phyloP scores from a whole-genome alignment of 1,140 invertebrate species.

The Andrena cerasifolii region DNA sequence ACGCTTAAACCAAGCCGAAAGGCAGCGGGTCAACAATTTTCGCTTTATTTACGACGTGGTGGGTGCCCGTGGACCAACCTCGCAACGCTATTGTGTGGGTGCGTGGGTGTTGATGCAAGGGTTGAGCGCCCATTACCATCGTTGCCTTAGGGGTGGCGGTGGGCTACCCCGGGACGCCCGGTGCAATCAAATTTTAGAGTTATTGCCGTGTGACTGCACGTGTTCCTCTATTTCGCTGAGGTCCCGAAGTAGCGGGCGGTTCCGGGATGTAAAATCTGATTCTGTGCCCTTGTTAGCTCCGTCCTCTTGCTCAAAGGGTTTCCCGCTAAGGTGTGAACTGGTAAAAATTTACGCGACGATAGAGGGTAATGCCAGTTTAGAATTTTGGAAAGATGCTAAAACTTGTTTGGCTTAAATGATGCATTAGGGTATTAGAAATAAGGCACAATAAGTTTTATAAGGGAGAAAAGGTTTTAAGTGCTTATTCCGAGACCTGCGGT shows the following conservation, averaged over 20 bases:
- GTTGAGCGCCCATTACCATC: conserved; percentile 77
- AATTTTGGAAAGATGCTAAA: too few relatives aligned
- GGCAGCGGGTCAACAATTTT: conserved; percentile 76
- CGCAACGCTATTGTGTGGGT: conserved; percentile 4
- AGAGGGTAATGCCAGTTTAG: too few relatives aligned
- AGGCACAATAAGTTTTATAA: too few relatives aligned
- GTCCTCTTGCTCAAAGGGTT: not conserved
- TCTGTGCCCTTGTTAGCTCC: conserved; percentile 7
- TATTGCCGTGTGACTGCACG: conserved; percentile 71
- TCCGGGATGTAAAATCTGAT: conserved; percentile 22
- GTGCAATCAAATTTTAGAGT: conserved; percentile 80
- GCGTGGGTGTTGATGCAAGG: conserved; percentile 74
- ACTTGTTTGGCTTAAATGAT: too few relatives aligned
- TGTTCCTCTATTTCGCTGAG: conserved; percentile 31
- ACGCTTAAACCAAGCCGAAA: conserved; percentile 72
- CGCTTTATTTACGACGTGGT: conserved; percentile 78
- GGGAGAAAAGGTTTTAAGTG: too few relatives aligned
- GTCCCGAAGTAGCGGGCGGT: conserved; percentile 28
- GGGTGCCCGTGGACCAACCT: conserved; percentile 32
- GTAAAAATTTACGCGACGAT: conserved; percentile 26
- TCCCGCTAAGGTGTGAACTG: not conserved
- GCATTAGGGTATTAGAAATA: too few relatives aligned
- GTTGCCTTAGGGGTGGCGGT: conserved; percentile 67
- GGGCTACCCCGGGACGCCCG: conserved; percentile 63
- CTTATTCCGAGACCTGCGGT: too few relatives aligned